phyloP scores from a whole-genome alignment of 2,797 vertebrate genomes.

The Tachyglossus aculeatus region DNA sequence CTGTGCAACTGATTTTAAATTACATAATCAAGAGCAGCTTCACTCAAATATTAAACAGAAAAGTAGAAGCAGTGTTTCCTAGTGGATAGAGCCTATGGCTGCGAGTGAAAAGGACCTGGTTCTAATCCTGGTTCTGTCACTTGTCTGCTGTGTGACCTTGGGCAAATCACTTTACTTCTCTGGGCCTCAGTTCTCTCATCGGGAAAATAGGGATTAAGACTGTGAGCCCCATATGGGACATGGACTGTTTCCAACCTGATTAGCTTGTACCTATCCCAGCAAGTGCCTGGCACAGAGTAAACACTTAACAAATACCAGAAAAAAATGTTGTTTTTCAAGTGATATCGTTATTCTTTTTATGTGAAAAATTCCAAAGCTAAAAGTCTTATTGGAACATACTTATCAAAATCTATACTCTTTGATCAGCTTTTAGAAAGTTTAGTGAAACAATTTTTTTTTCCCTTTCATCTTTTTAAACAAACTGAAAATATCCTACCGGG shows the following conservation, averaged over 20 bases:
- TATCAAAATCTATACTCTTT: background rate
- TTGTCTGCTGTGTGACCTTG: background rate
- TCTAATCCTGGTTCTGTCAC: too few species aligned
- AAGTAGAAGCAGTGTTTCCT: too few species aligned
- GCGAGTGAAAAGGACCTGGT: background rate
- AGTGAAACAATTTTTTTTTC: conserved; percentile 13
- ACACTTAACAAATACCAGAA: background rate
- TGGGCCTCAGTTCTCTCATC: too few species aligned
- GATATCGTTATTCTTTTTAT: background rate
- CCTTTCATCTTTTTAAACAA: conserved; percentile 42
- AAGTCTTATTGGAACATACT: background rate
- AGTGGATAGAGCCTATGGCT: background rate
- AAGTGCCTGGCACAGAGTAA: too few species aligned
- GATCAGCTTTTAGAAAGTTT: background rate
- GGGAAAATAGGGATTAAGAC: too few species aligned
- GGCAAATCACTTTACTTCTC: background rate
- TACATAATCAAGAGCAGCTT: too few species aligned
- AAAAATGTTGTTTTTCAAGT: background rate
- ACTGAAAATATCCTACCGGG: background rate
- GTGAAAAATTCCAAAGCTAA: background rate
- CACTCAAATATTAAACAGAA: too few species aligned
- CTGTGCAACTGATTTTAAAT: too few species aligned
- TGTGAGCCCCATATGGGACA: too few species aligned
- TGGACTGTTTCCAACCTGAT: too few species aligned
- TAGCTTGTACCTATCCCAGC: too few species aligned